These are phyloP conservation scores for Telmatochromis bifrenatus DNA, from an alignment of 2,113 vertebrate species.

Conservation along the genomic window DNA sequence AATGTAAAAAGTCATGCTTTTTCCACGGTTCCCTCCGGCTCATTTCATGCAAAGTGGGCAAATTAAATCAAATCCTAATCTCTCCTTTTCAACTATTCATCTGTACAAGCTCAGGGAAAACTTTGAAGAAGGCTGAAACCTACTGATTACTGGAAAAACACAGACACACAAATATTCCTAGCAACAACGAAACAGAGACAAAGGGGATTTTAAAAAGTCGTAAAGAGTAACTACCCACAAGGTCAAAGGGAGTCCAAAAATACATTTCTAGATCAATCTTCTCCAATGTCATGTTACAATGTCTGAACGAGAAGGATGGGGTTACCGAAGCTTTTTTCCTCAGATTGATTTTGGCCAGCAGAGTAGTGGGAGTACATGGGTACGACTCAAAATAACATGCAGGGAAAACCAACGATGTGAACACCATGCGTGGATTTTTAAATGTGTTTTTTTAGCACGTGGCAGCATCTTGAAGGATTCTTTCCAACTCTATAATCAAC, in stretches of 20 bases:
- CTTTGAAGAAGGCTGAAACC: not conserved
- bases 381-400: slow-evolving; percentile 53
- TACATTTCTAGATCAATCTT: slow-evolving; percentile 67
- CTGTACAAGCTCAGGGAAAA: not conserved
- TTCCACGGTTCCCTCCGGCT: not conserved
- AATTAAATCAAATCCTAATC: not conserved
- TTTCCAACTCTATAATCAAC: not conserved
- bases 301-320: slow-evolving; percentile 51
- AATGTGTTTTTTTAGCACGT: not conserved
- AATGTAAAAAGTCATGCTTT: not conserved
- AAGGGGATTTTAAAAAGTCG: not conserved
- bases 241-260: slow-evolving; percentile 59
- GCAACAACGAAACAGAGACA: not conserved
- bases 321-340: slow-evolving; percentile 54
- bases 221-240: slow-evolving; percentile 18
- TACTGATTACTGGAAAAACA: not conserved
- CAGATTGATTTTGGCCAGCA: slow-evolving; percentile 56
- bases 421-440: not conserved
- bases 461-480: not conserved
- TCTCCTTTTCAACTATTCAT: not conserved
- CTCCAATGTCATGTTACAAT: slow-evolving; percentile 59
- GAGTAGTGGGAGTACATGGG: slow-evolving; percentile 24
- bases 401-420: slow-evolving; percentile 13
- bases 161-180: not conserved
- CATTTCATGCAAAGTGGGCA: not conserved